These are phyloP conservation scores for Leptobrachium leishanense DNA, from an alignment of 2,113 vertebrate species.

Conservation along the genomic window DNA sequence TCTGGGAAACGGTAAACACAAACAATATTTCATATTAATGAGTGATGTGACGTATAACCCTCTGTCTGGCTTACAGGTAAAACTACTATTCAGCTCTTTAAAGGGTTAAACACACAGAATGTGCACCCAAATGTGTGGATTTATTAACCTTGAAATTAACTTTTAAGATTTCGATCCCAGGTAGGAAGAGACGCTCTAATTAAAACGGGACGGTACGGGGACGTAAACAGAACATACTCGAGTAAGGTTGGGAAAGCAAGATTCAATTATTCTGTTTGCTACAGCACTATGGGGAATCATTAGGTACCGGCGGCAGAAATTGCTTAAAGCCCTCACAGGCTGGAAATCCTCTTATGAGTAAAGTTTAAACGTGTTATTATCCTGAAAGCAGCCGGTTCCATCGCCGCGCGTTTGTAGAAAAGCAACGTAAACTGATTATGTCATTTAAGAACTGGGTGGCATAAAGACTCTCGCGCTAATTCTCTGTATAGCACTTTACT, in stretches of 20 bases:
- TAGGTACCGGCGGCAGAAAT: constrained; percentile 10
- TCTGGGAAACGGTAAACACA: too few relatives aligned
- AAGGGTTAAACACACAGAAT: neutral
- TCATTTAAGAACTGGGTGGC: too few relatives aligned
- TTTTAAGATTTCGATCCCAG: neutral
- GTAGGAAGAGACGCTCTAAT: neutral
- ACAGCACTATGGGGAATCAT: constrained; percentile 26
- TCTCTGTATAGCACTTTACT: too few relatives aligned
- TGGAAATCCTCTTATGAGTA: neutral
- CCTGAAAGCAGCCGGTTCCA: neutral
- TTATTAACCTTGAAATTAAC: neutral
- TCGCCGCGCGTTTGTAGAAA: neutral
- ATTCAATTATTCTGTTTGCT: constrained; percentile 26
- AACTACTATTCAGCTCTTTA: too few relatives aligned
- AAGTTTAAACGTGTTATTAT: neutral
- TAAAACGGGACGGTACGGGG: neutral
- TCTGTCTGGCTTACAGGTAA: too few relatives aligned
- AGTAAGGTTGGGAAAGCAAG: neutral
- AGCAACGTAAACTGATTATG: neutral
- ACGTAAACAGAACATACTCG: constrained; percentile 2
- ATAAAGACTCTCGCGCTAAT: too few relatives aligned
- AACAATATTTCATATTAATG: too few relatives aligned
- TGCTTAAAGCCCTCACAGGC: constrained; percentile 19
- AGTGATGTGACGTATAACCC: too few relatives aligned
- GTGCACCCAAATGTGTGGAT: neutral